A percentile compares a stretch with the other conserved stretches of the same genome.
phyloP scores from a whole-genome alignment of 2,888 invertebrate genomes.

The Molanna angustata region DNA sequence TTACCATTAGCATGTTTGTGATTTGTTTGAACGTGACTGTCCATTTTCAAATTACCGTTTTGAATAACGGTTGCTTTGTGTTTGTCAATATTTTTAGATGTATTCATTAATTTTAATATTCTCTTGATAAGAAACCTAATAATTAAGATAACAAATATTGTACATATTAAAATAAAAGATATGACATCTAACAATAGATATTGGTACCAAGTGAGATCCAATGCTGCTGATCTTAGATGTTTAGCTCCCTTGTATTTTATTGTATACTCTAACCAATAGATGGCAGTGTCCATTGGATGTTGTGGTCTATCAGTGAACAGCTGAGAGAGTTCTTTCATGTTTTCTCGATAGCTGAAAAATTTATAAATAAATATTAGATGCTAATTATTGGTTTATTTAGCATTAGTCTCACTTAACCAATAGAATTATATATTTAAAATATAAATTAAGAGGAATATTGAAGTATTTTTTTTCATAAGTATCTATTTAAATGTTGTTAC shows the following conservation, averaged over 20 bases:
- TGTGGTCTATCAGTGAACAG: slow-evolving; percentile 58
- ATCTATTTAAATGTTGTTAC: no score
- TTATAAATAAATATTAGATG: not conserved
- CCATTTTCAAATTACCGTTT: not conserved
- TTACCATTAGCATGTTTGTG: no score
- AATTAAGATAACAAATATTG: not conserved
- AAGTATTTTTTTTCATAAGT: no score
- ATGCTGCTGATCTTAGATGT: slow-evolving; percentile 52
- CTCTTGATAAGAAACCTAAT: slow-evolving; percentile 6
- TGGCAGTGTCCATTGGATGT: slow-evolving; percentile 57
- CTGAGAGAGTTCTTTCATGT: slow-evolving; percentile 48
- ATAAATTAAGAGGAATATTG: no score
- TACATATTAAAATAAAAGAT: slow-evolving; percentile 40
- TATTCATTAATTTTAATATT: no score
- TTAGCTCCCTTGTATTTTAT: slow-evolving; percentile 56
- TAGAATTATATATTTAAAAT: no score
- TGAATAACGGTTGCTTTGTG: no score
- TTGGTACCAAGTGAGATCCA: slow-evolving; percentile 50
- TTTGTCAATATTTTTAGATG: slow-evolving; percentile 40
- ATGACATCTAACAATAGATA: slow-evolving; percentile 47
- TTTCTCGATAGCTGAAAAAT: slow-evolving; percentile 52
- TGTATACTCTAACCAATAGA: slow-evolving; percentile 66
- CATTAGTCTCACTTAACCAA: no score
- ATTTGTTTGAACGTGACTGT: no score
- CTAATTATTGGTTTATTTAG: not conserved